These are phyloP conservation scores for Neosilurus mollespiculum DNA, from an alignment of 2,797 vertebrate genomes.

Conservation along the genomic window DNA sequence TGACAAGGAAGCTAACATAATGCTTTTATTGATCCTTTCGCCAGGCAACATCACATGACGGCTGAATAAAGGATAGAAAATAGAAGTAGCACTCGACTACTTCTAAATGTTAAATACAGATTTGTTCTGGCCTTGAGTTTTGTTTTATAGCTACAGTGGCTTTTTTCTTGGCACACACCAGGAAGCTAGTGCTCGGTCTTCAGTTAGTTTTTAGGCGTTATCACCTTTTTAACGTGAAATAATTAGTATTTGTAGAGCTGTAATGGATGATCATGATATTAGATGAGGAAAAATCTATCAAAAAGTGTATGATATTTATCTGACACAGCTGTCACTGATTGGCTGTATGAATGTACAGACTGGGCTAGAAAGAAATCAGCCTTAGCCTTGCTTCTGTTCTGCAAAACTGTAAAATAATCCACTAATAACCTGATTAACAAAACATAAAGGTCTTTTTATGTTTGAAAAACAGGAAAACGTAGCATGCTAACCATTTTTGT, in stretches of 20 bases:
- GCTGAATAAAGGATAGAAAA: slow-evolving; percentile 44
- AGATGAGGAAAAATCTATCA: not conserved
- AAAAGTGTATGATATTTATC: not conserved
- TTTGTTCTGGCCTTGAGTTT: not conserved
- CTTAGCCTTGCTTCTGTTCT: not conserved
- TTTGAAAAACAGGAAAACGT: not conserved
- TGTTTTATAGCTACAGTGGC: not conserved
- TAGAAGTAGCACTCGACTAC: slow-evolving; percentile 35
- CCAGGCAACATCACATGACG: slow-evolving; percentile 40
- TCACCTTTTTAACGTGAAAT: not conserved
- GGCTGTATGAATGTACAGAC: not conserved
- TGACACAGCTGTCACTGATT: not conserved
- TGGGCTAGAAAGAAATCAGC: not conserved
- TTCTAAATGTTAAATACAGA: slow-evolving; percentile 48
- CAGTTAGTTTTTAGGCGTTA: no score
- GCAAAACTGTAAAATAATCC: not conserved
- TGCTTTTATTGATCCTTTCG: slow-evolving; percentile 46
- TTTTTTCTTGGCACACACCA: slow-evolving; percentile 12
- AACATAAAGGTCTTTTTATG: not conserved
- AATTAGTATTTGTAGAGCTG: not conserved
- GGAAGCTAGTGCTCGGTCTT: not conserved
- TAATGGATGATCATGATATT: not conserved
- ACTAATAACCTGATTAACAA: not conserved
- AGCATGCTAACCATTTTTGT: not conserved
- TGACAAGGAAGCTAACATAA: not conserved